Base-by-base conservation (phyloP, 1,140 invertebrate species). In the Pachyrhynchus sulphureomaculatus region DNA sequence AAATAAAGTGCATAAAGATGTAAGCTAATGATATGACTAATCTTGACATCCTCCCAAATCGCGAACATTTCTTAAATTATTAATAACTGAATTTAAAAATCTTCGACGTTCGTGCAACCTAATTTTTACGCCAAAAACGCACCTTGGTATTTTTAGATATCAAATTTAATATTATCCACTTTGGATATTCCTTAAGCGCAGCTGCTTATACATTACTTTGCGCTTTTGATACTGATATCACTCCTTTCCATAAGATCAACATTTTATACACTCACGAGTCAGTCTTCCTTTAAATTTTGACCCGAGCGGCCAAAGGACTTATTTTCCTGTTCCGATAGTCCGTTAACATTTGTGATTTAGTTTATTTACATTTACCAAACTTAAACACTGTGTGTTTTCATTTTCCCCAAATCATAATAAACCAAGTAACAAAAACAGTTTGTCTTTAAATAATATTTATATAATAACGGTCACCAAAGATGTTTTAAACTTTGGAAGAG, bases 121-220 rank as follows among this genome's bases (percentile, higher is more conserved):
- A 69, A 68, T 70, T 69, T 71, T 72, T 67, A 69, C 64, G 63
- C 65, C 49, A 64, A 64, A 44, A 68, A 67, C 68, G 70, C 68
- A 69, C 70, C 64, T 69, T 53, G 67, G 44, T 75, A 75, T 75
- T 73, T 75, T 75, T 75, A 73, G 73, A 72, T 66, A 62, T 73
- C 69, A 71, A 67, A 72, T n/a, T n/a, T n/a, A n/a, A n/a, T 72
- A 70, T 73, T 73, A 66, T 66, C 64, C 66, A 70, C 67, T 58
- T 75, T 69, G 62, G 60, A 67, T 64, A 70, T 68, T 70, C 67
- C 60, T 62, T 66, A n/a, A 63, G 60, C 61, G 61, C 65, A 64
- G 61, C 66, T 20, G 44, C 33, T 47, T 48, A 39, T 34, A 49
- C 44, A 49, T 45, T 44, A 49, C 24, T 49, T 20, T 23, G 56